Evolutionary conservation across 2,113 vertebrate genomes (phyloP).

Genomic region (Prunella fulvescens): DNA sequence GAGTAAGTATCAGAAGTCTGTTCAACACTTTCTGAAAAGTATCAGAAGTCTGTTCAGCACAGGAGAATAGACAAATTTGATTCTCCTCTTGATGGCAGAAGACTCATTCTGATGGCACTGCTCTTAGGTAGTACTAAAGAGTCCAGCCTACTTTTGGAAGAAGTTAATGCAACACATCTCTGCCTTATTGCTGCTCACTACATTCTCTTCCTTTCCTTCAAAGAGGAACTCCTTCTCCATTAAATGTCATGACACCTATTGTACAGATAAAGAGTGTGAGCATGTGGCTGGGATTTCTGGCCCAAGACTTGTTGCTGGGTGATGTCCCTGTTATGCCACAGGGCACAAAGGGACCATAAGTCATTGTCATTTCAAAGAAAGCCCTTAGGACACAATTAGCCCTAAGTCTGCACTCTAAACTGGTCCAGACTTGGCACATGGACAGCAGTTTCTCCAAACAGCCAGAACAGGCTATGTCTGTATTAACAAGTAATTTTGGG

Average conservation of each 20-base stretch:
- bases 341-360: background rate
- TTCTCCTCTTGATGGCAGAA: background rate
- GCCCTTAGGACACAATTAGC: background rate
- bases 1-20: background rate
- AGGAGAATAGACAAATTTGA: background rate
- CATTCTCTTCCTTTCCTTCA: background rate
- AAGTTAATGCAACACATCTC: background rate
- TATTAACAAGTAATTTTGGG: background rate
- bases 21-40: background rate
- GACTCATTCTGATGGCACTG: rapidly evolving
- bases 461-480: background rate
- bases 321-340: background rate
- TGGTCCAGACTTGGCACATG: background rate
- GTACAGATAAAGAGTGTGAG: background rate
- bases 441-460: background rate
- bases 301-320: background rate
- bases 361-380: background rate
- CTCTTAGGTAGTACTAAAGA: background rate
- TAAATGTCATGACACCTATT: background rate
- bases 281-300: background rate
- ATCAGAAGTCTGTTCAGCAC: background rate
- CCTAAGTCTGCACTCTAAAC: background rate
- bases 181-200: background rate
- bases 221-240: background rate
- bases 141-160: background rate